Conservation (phyloP, 2,797 vertebrate species). For the Sorex maritimensis region DNA sequence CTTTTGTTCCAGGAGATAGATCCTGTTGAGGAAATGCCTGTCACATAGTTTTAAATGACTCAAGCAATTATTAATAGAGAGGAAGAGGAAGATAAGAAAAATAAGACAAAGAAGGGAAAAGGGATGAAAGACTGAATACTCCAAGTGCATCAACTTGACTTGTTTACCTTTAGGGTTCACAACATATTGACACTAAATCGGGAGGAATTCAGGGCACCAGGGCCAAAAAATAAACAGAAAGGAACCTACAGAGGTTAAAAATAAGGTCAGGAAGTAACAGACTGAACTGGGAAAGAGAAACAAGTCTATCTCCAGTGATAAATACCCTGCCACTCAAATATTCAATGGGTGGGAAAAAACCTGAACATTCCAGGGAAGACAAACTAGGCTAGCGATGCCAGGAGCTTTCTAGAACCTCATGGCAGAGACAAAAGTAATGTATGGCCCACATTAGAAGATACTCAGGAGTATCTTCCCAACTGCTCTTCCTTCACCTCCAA, state of each 20-base stretch:
- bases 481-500: neutral
- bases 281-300: conserved; percentile 68
- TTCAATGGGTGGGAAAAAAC: conserved; percentile 6
- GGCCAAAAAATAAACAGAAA: conserved; percentile 71
- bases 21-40: conserved; percentile 83
- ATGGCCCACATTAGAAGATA: neutral
- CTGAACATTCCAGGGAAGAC: conserved; percentile 29
- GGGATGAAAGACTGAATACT: conserved; percentile 61
- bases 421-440: conserved; percentile 21
- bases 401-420: neutral
- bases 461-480: neutral
- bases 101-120: conserved; percentile 82
- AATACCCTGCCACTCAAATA: conserved; percentile 60
- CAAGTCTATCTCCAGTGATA: conserved; percentile 63
- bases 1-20: conserved; percentile 74
- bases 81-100: conserved; percentile 84
- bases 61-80: conserved; percentile 78
- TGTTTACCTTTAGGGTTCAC: conserved; percentile 70
- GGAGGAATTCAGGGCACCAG: conserved; percentile 65
- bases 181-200: conserved; percentile 26
- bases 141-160: conserved; percentile 47
- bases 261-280: conserved; percentile 80
- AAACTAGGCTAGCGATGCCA: neutral
- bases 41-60: conserved; percentile 78
- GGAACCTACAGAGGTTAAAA: conserved; percentile 71